Base-by-base conservation (phyloP, 35 echinoderm and acorn worm genomes). In the Lytechinus variegatus region DNA sequence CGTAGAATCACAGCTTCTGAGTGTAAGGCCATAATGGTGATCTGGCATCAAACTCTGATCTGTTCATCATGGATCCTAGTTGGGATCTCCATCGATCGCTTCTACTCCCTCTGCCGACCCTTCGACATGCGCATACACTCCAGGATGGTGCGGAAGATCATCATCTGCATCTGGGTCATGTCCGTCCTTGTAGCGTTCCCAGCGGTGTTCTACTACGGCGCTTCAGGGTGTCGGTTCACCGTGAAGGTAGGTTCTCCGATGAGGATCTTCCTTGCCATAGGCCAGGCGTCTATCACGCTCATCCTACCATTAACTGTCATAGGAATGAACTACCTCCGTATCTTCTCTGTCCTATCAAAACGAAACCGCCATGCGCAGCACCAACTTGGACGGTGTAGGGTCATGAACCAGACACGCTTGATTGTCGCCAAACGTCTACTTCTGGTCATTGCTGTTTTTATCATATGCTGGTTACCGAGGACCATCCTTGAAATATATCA, bases 51-150 rank as follows among this genome's bases (percentile, higher is more conserved):
- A 52, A 97, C 96, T 5, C 94, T 99, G 27, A 66, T 98, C 1
- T 97, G 97, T 54, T 98, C 98, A 8, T 97, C 97, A 52, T 99
- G 98, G 98, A 97, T 99, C 27, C 58, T 99, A 21, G 98, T 99
- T 33, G 98, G 98, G 52, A 99, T 99, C 60, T 99, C 98, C 1
- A 95, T 99, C 9, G 98, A 99, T 61, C 96, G 98, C 1, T 99
- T 96, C 86, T 98, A 97, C 95, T 98, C 97, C 53, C 95, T 99
- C 86, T 95, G 97, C 29, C 95, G 94, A 10, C 98, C 98, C 8
- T 96, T 99, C 6, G 96, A 97, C 91, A 96, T 97, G 95, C 86
- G 89, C 54, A 96, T 96, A 61, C 95, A 97, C 53, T 94, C 88
- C 12, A 95, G 96, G 54, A 94, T 95, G 52, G 98, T 97, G 19